Conservation (phyloP, 2,797 vertebrate species). For the Takifugu rubripes region DNA sequence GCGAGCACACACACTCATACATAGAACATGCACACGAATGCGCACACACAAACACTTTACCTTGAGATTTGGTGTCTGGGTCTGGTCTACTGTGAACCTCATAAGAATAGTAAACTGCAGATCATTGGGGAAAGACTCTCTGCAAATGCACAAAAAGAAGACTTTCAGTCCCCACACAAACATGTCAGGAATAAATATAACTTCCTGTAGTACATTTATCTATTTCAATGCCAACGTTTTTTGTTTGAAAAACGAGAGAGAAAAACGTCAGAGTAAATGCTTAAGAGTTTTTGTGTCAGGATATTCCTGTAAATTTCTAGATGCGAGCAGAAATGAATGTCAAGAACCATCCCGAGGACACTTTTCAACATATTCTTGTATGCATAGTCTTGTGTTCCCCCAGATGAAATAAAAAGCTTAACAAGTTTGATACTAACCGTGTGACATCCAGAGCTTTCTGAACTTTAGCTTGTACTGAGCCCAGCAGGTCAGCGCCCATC, state of each 20-base stretch:
- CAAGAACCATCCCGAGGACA: too few species aligned
- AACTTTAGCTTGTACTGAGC: conserved; percentile 96
- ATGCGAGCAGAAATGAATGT: too few species aligned
- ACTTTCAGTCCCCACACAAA: neutral
- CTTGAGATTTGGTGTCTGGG: conserved; percentile 96
- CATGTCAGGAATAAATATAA: neutral
- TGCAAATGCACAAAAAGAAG: conserved; percentile 54
- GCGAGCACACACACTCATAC: conserved; percentile 7
- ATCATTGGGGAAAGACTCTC: conserved; percentile 95
- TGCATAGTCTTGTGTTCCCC: too few species aligned
- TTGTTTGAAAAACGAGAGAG: too few species aligned
- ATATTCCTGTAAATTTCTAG: too few species aligned
- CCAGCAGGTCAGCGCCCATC: conserved; percentile 97
- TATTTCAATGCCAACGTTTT: too few species aligned
- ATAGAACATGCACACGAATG: neutral
- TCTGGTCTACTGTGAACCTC: conserved; percentile 98
- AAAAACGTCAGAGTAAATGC: too few species aligned
- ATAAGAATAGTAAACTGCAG: conserved; percentile 98
- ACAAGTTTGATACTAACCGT: conserved; percentile 71
- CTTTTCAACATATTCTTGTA: too few species aligned
- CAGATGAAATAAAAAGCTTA: too few species aligned
- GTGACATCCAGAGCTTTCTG: conserved; percentile 95
- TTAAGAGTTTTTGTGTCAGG: too few species aligned
- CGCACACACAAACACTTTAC: conserved; percentile 64
- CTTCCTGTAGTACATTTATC: neutral